These are phyloP conservation scores for Druon quercuslanigerum DNA, from an alignment of 1,140 invertebrate genomes.

Conservation along the genomic window DNA sequence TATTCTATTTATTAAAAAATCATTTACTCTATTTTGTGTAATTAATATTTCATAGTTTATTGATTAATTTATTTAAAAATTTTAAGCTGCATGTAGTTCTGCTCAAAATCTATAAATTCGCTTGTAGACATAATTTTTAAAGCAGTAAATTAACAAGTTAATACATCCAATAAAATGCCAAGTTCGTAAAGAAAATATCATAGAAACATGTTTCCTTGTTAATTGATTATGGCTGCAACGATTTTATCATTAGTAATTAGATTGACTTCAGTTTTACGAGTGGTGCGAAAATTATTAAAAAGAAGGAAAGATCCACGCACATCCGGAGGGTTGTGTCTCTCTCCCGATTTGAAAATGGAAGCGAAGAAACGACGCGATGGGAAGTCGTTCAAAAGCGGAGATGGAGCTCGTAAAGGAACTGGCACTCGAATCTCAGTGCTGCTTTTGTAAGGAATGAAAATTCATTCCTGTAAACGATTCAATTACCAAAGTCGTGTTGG, in stretches of 20 bases:
- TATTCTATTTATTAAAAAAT: no score
- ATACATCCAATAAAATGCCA: no score
- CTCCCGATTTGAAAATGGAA: slow-evolving; percentile 51
- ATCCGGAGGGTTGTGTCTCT: slow-evolving; percentile 41
- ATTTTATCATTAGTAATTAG: neutral
- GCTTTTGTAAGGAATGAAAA: slow-evolving; percentile 50
- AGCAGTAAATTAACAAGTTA: no score
- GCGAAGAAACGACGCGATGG: slow-evolving; percentile 55
- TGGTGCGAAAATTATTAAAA: slow-evolving; percentile 14
- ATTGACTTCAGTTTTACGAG: slow-evolving; percentile 6
- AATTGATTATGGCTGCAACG: neutral
- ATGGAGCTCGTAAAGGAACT: slow-evolving; percentile 57
- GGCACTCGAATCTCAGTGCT: slow-evolving; percentile 40
- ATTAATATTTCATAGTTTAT: no score
- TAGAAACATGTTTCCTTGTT: no score
- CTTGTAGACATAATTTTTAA: no score
- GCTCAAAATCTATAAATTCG: no score
- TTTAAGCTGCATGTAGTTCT: no score
- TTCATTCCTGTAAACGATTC: slow-evolving; percentile 57
- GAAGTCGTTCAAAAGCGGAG: slow-evolving; percentile 60
- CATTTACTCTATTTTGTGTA: no score
- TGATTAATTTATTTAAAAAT: no score
- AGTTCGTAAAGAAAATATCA: no score
- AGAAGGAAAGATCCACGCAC: slow-evolving; percentile 40
- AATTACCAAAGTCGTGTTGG: slow-evolving; percentile 46